Conservation (phyloP, 2,113 vertebrate genomes). For the Rhodinocichla rosea region DNA sequence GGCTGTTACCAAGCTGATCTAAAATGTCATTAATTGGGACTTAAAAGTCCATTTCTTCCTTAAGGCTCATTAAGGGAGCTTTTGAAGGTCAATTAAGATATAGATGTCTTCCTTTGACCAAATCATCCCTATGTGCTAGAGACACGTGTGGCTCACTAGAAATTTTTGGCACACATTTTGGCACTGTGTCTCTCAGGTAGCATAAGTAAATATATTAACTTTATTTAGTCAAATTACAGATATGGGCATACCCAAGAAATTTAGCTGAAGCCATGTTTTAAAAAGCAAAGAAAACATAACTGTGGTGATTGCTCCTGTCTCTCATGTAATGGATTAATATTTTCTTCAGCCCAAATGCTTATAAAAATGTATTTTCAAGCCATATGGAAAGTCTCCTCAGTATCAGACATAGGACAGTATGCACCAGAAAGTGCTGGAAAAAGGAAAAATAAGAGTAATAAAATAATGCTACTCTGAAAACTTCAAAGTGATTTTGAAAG, state of each 20-base stretch:
- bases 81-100: background rate
- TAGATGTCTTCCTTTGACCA: background rate
- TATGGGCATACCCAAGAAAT: background rate
- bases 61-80: background rate
- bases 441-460: background rate
- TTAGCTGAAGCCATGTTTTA: background rate
- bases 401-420: background rate
- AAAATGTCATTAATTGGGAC: background rate
- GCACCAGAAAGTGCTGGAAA: background rate
- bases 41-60: background rate
- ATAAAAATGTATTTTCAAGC: background rate
- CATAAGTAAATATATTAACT: background rate
- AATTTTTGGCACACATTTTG: background rate
- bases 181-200: background rate
- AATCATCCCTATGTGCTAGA: background rate
- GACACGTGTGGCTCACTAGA: background rate
- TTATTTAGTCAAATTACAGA: background rate
- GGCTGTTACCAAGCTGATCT: background rate
- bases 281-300: background rate
- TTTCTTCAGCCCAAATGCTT: background rate
- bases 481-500: background rate
- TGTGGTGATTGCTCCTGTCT: background rate
- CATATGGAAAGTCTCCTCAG: background rate
- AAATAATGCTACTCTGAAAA: background rate
- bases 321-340: background rate